These are phyloP conservation scores for Meloidogyne floridensis DNA, from an alignment of 1,140 invertebrate species.

Conservation along the genomic window DNA sequence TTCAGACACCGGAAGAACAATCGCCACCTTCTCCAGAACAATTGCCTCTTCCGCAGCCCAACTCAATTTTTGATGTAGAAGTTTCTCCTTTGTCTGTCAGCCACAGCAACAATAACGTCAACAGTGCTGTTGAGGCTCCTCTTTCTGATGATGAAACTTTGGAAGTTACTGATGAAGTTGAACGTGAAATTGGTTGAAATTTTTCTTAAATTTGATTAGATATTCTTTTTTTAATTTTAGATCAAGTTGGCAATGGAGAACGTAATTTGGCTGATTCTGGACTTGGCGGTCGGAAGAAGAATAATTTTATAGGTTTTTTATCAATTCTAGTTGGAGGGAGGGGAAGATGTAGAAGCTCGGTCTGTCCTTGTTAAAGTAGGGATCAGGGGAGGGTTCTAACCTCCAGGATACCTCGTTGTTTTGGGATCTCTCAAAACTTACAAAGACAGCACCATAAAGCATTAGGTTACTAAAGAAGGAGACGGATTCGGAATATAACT, in stretches of 20 bases:
- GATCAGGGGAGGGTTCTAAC: too few species aligned
- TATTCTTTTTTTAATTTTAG: background rate
- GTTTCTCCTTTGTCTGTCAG: background rate
- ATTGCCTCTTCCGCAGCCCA: background rate
- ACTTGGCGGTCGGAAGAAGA: background rate
- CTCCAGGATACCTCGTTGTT: too few species aligned
- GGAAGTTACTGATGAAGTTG: background rate
- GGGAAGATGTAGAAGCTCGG: too few species aligned
- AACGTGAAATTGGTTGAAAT: background rate
- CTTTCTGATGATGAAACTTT: background rate
- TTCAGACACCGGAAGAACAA: background rate
- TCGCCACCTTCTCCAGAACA: background rate
- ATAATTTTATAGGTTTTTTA: too few species aligned
- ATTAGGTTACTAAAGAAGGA: too few species aligned
- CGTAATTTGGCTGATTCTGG: background rate
- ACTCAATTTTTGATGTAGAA: background rate
- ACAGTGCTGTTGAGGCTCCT: background rate
- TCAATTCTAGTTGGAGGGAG: too few species aligned
- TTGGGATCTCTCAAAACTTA: too few species aligned
- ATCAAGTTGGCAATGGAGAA: background rate
- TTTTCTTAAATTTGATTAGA: background rate
- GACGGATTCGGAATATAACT: too few species aligned
- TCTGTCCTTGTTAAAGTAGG: too few species aligned
- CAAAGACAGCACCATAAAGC: too few species aligned
- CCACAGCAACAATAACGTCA: background rate